Conservation (phyloP, 2,888 invertebrate species). For the Eristalinus aeneus region DNA sequence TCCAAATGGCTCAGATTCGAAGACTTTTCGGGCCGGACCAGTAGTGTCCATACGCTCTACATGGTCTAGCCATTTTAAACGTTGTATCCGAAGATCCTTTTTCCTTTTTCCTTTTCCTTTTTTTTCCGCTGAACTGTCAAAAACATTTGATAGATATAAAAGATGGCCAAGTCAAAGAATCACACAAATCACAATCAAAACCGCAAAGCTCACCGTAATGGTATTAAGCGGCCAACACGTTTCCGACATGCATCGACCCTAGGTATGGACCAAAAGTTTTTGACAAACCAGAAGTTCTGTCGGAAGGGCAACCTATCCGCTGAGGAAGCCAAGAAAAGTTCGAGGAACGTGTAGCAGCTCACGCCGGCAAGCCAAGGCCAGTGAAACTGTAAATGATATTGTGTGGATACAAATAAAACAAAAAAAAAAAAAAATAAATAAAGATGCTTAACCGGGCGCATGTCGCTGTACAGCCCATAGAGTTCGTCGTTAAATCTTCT, state of each 20-base stretch:
- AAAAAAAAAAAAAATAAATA: neutral
- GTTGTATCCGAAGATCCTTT: too few relatives aligned
- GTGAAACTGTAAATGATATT: slow-evolving; percentile 81
- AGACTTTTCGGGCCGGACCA: too few relatives aligned
- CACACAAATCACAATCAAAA: slow-evolving; percentile 99
- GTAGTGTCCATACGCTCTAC: too few relatives aligned
- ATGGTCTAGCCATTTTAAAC: too few relatives aligned
- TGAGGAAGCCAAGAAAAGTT: slow-evolving; percentile 88
- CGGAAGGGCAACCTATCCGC: slow-evolving; percentile 95
- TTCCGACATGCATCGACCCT: slow-evolving; percentile 95
- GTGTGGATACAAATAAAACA: slow-evolving; percentile 38
- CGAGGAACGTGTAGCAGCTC: slow-evolving; percentile 85
- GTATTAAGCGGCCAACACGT: slow-evolving; percentile 95
- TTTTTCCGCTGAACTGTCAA: slow-evolving; percentile 79
- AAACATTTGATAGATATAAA: slow-evolving; percentile 71
- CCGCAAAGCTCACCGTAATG: slow-evolving; percentile 98
- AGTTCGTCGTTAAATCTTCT: too few relatives aligned
- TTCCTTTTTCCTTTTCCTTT: too few relatives aligned
- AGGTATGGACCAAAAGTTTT: slow-evolving; percentile 98
- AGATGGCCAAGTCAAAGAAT: slow-evolving; percentile 99
- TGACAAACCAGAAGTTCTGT: slow-evolving; percentile 96
- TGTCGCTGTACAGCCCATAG: too few relatives aligned
- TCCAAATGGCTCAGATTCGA: too few relatives aligned
- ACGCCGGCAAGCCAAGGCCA: slow-evolving; percentile 83
- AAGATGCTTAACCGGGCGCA: too few relatives aligned